Evolutionary conservation across 2,797 vertebrate species (phyloP).

Genomic region (Apogon talboti): DNA sequence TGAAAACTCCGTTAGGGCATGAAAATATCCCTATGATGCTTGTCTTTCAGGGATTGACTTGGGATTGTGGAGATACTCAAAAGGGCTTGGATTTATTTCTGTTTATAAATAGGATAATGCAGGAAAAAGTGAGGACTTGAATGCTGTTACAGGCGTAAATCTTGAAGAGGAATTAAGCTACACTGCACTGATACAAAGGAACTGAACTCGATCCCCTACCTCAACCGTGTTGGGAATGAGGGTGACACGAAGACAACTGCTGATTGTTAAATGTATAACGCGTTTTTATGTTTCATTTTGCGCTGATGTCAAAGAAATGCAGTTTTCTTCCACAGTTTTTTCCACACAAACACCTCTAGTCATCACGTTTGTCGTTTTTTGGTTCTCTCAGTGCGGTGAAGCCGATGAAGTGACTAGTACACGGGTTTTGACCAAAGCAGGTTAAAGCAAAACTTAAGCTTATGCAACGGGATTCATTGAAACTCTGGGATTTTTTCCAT

Average conservation of each 20-base stretch:
- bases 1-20: slow-evolving; percentile 30
- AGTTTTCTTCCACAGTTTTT: slow-evolving; percentile 39
- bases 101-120: slow-evolving; percentile 42
- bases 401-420: slow-evolving; percentile 16
- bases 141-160: slow-evolving; percentile 39
- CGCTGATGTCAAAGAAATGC: slow-evolving; percentile 48
- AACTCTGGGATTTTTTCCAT: slow-evolving; percentile 59
- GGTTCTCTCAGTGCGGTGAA: slow-evolving; percentile 19
- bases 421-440: slow-evolving; percentile 13
- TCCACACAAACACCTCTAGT: slow-evolving; percentile 33
- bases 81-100: slow-evolving; percentile 62
- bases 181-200: slow-evolving; percentile 67
- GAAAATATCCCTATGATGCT: slow-evolving; percentile 44
- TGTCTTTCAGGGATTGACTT: slow-evolving; percentile 70
- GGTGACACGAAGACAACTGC: slow-evolving; percentile 52
- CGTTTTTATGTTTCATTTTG: slow-evolving; percentile 67
- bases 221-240: slow-evolving; percentile 52
- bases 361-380: slow-evolving; percentile 28
- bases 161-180: slow-evolving; percentile 53
- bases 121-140: slow-evolving; percentile 46
- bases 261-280: slow-evolving; percentile 72
- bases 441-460: slow-evolving; percentile 23
- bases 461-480: slow-evolving; percentile 20
- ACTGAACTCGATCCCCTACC: slow-evolving; percentile 49
- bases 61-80: slow-evolving; percentile 44